phyloP scores from a whole-genome alignment of 1,140 invertebrate genomes.

The Dreissena rostriformis region DNA sequence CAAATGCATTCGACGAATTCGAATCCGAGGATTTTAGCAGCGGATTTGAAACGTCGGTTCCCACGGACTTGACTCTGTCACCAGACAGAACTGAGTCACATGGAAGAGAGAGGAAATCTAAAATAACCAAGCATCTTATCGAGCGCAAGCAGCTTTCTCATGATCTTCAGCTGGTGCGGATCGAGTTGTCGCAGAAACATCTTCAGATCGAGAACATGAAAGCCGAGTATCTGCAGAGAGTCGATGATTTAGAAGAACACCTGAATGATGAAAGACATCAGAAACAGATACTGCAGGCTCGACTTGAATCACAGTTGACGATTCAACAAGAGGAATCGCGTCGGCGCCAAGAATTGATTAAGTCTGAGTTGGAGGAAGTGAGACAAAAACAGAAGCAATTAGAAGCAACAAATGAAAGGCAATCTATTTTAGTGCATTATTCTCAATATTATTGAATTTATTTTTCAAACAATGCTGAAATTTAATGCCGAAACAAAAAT shows the following conservation, averaged over 20 bases:
- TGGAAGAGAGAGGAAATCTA: slow-evolving; percentile 65
- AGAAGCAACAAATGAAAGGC: slow-evolving; percentile 79
- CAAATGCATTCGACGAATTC: slow-evolving; percentile 76
- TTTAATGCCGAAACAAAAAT: too few species aligned
- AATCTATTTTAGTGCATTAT: not conserved
- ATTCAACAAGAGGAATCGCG: slow-evolving; percentile 79
- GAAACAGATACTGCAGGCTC: slow-evolving; percentile 79
- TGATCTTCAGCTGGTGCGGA: slow-evolving; percentile 80
- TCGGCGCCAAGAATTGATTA: slow-evolving; percentile 76
- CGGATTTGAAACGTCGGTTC: slow-evolving; percentile 74
- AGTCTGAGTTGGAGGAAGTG: slow-evolving; percentile 77
- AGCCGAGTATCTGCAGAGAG: slow-evolving; percentile 76
- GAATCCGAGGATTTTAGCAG: slow-evolving; percentile 76
- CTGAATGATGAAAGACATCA: slow-evolving; percentile 79
- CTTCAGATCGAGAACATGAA: slow-evolving; percentile 79
- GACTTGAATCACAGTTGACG: slow-evolving; percentile 78
- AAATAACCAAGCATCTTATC: slow-evolving; percentile 74
- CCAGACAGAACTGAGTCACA: slow-evolving; percentile 69
- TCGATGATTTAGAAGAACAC: slow-evolving; percentile 81
- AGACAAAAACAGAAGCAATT: slow-evolving; percentile 77
- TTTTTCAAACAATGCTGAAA: too few species aligned
- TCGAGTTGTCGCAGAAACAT: slow-evolving; percentile 81
- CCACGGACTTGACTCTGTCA: slow-evolving; percentile 76
- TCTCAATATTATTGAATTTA: too few species aligned
- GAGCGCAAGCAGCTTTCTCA: slow-evolving; percentile 80